phyloP scores from a whole-genome alignment of 2,888 invertebrate genomes.

The Piscicola geometra region DNA sequence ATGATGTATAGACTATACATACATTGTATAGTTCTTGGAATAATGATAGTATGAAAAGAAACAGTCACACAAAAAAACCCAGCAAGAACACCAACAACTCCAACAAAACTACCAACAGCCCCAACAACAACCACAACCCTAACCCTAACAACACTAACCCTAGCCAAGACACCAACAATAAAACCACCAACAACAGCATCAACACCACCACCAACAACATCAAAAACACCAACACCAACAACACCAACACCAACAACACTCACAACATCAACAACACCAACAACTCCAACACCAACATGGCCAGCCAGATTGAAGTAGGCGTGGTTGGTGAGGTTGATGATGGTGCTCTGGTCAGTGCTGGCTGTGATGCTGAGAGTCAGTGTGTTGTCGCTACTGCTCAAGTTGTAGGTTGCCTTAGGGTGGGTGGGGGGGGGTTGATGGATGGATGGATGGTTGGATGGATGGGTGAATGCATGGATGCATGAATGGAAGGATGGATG shows the following conservation, averaged over 20 bases:
- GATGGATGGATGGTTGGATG: too few species aligned
- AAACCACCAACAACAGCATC: too few species aligned
- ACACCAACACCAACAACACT: background rate
- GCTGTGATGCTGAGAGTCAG: conserved; percentile 73
- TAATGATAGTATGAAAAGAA: too few species aligned
- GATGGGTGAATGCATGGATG: too few species aligned
- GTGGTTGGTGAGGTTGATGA: conserved; percentile 80
- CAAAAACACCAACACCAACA: background rate
- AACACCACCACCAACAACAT: too few species aligned
- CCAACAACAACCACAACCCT: too few species aligned
- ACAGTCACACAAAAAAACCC: too few species aligned
- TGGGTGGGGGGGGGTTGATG: too few species aligned
- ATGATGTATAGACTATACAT: too few species aligned
- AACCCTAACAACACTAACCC: background rate
- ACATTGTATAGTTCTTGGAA: background rate
- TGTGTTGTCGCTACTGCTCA: conserved; percentile 59
- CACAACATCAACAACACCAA: background rate
- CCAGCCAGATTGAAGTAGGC: conserved; percentile 88
- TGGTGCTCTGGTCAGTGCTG: conserved; percentile 69
- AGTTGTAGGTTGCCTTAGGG: background rate
- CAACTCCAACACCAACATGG: conserved; percentile 33
- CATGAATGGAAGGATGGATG: background rate
- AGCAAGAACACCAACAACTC: background rate
- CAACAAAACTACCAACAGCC: background rate
- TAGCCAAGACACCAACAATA: background rate